Base-by-base conservation (phyloP, 2,888 invertebrate species). In the Philereme vetulata region DNA sequence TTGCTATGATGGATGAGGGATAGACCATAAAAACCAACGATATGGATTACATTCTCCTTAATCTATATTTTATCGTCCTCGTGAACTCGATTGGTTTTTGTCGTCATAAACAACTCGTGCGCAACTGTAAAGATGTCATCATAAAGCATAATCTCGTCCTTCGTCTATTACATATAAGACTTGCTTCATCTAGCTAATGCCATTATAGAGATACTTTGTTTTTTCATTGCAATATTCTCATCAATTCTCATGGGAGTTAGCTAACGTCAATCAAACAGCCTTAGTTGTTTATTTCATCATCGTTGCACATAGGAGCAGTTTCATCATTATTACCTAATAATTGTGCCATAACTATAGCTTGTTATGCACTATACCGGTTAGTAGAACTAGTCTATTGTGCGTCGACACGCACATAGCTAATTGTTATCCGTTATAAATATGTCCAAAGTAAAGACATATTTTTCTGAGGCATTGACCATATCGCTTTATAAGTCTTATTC, bases 1-100 rank as follows among this genome's bases (percentile, higher is more conserved):
- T 58, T 5, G 45, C 60, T 51, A 69, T 80, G 78, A 81, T 78
- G 72, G 70, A 81, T 77, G 79, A 67, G 61, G 60, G 62, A 60
- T 51, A 35, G 40, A 58, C 52, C 56, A 60, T 67, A 71, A 77
- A 75, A 77, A 74, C 60, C 50, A 45, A 62, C 60, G 59, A 71
- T 69, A 60, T 64, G 60, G 59, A 71, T 71, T 69, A 70, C 69
- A 66, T 72, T 72, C 72, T 71, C 66, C 68, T 74, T 74, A 71
- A 75, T 74, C 68, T 74, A 68, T 66, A 65, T 66, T 67, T 64
- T 64, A 64, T 67, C 64, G 72, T 70, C 67, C 69, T 68, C 65
- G 65, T 72, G 67, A 70, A 66, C 71, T 71, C 71, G 67, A 70
- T 71, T 72, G 67, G 68, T 80, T 80, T 82, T 82, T 82, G 72